Base-by-base conservation (phyloP, 53 echinoderm and acorn worm species). In the Antedon mediterranea region DNA sequence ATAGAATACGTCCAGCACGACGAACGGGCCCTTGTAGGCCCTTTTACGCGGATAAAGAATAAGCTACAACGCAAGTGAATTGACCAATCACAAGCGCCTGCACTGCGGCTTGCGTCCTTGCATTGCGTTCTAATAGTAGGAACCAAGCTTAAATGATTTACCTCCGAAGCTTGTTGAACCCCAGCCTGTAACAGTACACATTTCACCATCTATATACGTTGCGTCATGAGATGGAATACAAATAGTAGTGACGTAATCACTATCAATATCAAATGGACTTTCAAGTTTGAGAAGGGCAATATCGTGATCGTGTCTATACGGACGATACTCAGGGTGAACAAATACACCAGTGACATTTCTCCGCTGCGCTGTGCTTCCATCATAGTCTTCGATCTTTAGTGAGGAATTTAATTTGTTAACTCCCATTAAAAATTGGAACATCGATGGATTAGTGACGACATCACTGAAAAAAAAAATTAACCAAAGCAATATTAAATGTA, bases 371-470 rank as follows among this genome's bases (percentile, higher is more conserved):
- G 78, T 41, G 0, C 32, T 71, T 43, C 82, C 57, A 23, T 57
- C 57, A 31, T 78, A 89, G 0, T 89, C 71, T 0, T 83, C 73
- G 0, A 74, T 75, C 33, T 72, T 23, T 3, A 85, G 41, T 28
- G 42, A 73, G n/a, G n/a, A n/a, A n/a, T n/a, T n/a, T n/a, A n/a
- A n/a, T n/a, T n/a, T n/a, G 32, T 80, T 83, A 33, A 79, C 78
- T 34, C 89, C 89, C 31, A 86, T 80, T 28, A 76, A 11, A 70
- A 86, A 89, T 26, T 85, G 79, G 34, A 85, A 89, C 72, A 85
- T 73, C 31, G 75, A 76, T 0, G 89, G 82, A 15, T 86, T 84
- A 71, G 82, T 83, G 28, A 85, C 82, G 43, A 89, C 74, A 28
- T 30, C 70, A 34, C 85, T 85, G 78, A 43, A 34, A 30, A 30